Percentiles rank a stretch among this genome's conserved stretches.
phyloP scores from a whole-genome alignment of 2,113 vertebrate genomes.

The Phaetusa simplex region DNA sequence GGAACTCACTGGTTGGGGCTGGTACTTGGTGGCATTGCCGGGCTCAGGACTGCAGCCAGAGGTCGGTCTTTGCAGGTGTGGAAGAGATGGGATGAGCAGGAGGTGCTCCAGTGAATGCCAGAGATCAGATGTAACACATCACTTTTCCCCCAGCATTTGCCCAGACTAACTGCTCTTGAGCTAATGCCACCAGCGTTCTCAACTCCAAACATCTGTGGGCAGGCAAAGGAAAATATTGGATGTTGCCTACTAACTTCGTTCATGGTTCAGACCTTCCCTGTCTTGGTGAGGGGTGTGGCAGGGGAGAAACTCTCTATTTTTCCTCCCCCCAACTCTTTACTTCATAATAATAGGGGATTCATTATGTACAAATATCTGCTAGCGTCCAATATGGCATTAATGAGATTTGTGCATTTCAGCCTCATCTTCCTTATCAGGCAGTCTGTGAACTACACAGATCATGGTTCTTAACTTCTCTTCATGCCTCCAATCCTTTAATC shows the following conservation, averaged over 20 bases:
- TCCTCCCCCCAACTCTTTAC: not conserved
- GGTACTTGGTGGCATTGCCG: not conserved
- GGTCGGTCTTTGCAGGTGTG: not conserved
- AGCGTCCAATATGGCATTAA: constrained; percentile 59
- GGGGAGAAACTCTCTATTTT: not conserved
- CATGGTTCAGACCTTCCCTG: not conserved
- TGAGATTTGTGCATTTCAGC: constrained; percentile 62
- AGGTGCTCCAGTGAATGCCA: not conserved
- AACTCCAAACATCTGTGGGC: not conserved
- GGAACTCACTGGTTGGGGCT: not conserved
- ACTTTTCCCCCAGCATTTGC: not conserved
- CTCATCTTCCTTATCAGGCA: constrained; percentile 64
- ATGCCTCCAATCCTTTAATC: constrained; percentile 73
- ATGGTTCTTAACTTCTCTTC: constrained; percentile 67
- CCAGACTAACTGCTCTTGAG: not conserved
- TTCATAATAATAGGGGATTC: constrained; percentile 7
- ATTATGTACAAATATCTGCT: constrained; percentile 53
- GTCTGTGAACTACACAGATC: constrained; percentile 54
- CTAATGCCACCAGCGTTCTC: not conserved
- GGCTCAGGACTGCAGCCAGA: not conserved
- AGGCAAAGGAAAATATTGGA: not conserved
- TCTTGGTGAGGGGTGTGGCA: not conserved
- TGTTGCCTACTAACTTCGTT: not conserved
- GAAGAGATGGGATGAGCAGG: not conserved
- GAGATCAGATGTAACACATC: not conserved